Evolutionary conservation across 2,113 vertebrate genomes (phyloP).

Genomic region (Oriolus oriolus): DNA sequence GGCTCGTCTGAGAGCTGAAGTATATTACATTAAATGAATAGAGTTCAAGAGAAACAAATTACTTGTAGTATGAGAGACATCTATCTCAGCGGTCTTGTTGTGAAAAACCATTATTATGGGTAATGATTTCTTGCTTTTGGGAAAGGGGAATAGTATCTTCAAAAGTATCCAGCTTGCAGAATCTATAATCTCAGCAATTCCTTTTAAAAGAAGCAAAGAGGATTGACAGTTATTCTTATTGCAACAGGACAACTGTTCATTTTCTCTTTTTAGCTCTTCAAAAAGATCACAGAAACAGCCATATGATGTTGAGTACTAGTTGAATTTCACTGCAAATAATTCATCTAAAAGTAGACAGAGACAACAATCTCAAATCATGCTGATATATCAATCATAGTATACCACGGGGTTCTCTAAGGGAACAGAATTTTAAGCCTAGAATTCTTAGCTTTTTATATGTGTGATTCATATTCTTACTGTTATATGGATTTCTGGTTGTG

Average conservation of each 20-base stretch:
- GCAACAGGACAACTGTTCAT: neutral
- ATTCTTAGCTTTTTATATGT: neutral
- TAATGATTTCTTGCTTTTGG: neutral
- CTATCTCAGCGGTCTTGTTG: neutral
- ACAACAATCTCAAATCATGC: neutral
- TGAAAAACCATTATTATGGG: neutral
- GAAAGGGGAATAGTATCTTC: neutral
- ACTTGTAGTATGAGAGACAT: neutral
- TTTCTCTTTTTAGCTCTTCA: neutral
- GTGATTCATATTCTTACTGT: neutral
- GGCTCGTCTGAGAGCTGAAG: neutral
- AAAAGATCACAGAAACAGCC: neutral
- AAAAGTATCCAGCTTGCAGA: neutral
- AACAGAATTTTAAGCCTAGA: neutral
- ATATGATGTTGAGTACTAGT: neutral
- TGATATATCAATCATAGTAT: neutral
- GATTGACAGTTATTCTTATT: neutral
- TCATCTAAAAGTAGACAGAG: neutral
- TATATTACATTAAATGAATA: neutral
- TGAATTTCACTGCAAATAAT: constrained; percentile 4
- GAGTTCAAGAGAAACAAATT: neutral
- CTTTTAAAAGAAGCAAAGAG: neutral
- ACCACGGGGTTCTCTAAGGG: neutral
- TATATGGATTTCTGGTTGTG: neutral
- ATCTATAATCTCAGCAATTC: neutral